Evolutionary conservation across 2,888 invertebrate genomes (phyloP).

Genomic region (Cryptophagus acutangulus): DNA sequence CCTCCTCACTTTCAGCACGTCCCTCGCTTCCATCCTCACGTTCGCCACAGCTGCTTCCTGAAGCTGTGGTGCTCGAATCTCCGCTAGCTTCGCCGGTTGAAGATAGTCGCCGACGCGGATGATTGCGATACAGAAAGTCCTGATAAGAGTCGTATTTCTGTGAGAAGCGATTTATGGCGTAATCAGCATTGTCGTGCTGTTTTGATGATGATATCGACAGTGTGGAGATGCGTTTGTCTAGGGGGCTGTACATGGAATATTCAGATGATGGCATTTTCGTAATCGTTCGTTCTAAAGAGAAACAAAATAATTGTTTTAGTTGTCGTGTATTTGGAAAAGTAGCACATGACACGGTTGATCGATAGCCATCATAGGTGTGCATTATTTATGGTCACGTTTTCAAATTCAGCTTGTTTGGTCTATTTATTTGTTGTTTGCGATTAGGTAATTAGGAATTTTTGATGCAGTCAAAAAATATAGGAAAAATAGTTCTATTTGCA

Average conservation of each 20-base stretch:
- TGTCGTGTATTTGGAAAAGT: slow-evolving; percentile 7
- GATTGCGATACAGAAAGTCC: slow-evolving; percentile 36
- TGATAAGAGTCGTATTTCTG: slow-evolving; percentile 45
- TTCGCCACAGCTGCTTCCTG: slow-evolving; percentile 49
- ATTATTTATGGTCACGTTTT: slow-evolving; percentile 17
- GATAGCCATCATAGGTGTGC: slow-evolving; percentile 6
- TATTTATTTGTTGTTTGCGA: slow-evolving; percentile 13
- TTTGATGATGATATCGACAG: slow-evolving; percentile 36
- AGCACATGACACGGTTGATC: slow-evolving; percentile 14
- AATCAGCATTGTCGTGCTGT: slow-evolving; percentile 33
- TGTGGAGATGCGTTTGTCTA: slow-evolving; percentile 44
- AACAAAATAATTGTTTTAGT: not conserved
- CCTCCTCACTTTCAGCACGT: slow-evolving; percentile 50
- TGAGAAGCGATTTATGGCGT: slow-evolving; percentile 37
- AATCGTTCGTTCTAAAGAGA: too few relatives aligned
- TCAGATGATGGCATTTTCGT: too few relatives aligned
- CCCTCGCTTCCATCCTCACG: slow-evolving; percentile 56
- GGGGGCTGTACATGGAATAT: slow-evolving; percentile 19
- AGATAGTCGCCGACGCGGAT: slow-evolving; percentile 43
- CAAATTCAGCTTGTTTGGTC: slow-evolving; percentile 14
- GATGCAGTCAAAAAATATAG: too few relatives aligned
- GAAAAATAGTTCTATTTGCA: too few relatives aligned
- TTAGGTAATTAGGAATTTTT: too few relatives aligned
- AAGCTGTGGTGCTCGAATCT: slow-evolving; percentile 50
- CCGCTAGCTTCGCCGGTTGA: slow-evolving; percentile 57